Conservation (phyloP, 2,113 vertebrate species). For the Hippolais icterina region DNA sequence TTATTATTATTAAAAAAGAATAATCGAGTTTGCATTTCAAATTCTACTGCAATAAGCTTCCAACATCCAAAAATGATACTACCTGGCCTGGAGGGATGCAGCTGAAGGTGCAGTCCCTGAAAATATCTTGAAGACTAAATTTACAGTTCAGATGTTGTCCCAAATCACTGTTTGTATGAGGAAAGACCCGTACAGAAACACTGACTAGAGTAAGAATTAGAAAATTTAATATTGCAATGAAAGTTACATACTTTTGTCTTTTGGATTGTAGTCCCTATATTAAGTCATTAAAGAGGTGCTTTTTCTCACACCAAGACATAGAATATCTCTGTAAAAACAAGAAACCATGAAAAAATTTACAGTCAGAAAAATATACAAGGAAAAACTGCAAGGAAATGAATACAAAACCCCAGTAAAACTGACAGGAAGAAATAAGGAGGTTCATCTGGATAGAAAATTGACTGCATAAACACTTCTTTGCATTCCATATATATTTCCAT, state of each 20-base stretch:
- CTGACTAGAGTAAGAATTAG: neutral
- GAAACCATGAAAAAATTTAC: neutral
- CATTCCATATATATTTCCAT: conserved; percentile 16
- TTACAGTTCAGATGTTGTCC: neutral
- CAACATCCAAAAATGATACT: neutral
- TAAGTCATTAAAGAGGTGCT: neutral
- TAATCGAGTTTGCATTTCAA: neutral
- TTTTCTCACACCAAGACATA: neutral
- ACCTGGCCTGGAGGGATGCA: neutral
- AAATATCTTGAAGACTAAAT: neutral
- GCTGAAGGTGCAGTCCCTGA: neutral
- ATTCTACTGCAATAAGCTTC: neutral
- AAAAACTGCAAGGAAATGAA: neutral
- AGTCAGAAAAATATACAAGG: neutral
- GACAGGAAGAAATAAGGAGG: conserved; percentile 1
- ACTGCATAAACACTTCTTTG: neutral
- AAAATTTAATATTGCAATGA: neutral
- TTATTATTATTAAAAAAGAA: neutral
- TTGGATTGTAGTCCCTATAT: neutral
- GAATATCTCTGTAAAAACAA: conserved; percentile 8
- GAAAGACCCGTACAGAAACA: neutral
- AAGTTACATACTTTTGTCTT: neutral
- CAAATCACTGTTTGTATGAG: neutral
- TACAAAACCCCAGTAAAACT: neutral
- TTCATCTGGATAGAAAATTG: conserved; percentile 28